These are phyloP conservation scores for Aplochiton taeniatus DNA, from an alignment of 2,797 vertebrate genomes.

Conservation along the genomic window DNA sequence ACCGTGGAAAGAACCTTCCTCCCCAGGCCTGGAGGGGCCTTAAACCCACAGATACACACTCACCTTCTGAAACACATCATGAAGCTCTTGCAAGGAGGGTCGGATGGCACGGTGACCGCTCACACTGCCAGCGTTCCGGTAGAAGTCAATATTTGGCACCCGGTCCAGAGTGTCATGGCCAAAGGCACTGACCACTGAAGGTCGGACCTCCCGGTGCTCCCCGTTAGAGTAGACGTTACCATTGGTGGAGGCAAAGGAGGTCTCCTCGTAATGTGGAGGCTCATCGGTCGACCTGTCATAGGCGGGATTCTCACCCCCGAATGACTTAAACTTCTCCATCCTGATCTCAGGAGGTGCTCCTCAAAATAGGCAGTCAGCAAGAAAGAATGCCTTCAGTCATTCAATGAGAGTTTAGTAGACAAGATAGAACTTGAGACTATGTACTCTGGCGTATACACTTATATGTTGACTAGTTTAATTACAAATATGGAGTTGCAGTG, in stretches of 20 bases:
- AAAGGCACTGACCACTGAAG: conserved; percentile 85
- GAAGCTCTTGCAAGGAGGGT: conserved; percentile 94
- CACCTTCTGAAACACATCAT: conserved; percentile 93
- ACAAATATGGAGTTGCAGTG: conserved; percentile 5
- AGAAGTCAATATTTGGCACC: conserved; percentile 92
- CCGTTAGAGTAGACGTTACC: conserved; percentile 74
- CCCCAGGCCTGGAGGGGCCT: background rate
- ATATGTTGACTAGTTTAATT: background rate
- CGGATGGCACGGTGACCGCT: conserved; percentile 86
- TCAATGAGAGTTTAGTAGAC: conserved; percentile 33
- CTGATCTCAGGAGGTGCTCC: conserved; percentile 26
- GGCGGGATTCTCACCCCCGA: conserved; percentile 53
- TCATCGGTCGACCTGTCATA: conserved; percentile 72
- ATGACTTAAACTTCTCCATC: conserved; percentile 67
- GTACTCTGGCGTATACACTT: background rate
- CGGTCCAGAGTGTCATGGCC: conserved; percentile 94
- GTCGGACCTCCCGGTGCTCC: conserved; percentile 78
- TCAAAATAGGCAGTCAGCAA: conserved; percentile 29
- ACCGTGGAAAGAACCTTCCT: background rate
- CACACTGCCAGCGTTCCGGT: conserved; percentile 91
- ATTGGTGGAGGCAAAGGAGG: conserved; percentile 63
- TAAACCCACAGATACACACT: conserved; percentile 44
- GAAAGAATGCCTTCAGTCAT: conserved; percentile 42
- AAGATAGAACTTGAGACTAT: conserved; percentile 11
- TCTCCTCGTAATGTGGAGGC: conserved; percentile 81